Evolutionary conservation across 2,797 vertebrate genomes (phyloP).

Genomic region (Pseudomugil tenellus): DNA sequence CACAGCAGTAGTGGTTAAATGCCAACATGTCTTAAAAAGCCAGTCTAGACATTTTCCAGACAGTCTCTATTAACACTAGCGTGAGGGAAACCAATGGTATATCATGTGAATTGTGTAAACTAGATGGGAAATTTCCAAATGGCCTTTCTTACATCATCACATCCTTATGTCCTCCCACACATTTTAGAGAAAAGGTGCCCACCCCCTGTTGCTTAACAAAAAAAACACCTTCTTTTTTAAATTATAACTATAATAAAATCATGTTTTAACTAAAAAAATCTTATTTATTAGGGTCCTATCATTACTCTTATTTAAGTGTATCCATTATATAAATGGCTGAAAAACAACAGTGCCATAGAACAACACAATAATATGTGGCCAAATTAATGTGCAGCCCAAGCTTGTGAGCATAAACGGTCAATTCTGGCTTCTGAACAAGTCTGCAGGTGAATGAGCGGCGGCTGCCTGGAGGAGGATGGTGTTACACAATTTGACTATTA

Average conservation of each 20-base stretch:
- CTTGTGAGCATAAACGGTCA: background rate
- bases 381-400: background rate
- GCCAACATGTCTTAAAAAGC: conserved; percentile 1
- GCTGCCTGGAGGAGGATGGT: no score
- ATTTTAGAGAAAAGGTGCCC: background rate
- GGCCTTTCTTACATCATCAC: conserved; percentile 14
- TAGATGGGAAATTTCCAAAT: conserved; percentile 20
- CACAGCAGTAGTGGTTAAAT: background rate
- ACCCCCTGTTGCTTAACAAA: background rate
- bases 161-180: conserved; percentile 1
- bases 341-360: background rate
- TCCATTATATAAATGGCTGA: background rate
- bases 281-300: background rate
- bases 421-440: background rate
- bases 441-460: background rate
- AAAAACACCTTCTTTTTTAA: background rate
- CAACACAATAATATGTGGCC: background rate
- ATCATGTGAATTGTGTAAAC: conserved; percentile 29
- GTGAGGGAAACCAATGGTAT: conserved; percentile 38
- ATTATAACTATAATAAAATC: background rate
- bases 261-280: background rate
- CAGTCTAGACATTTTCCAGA: conserved; percentile 41
- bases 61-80: conserved; percentile 33
- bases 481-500: no score
- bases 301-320: background rate